Evolutionary conservation across 1,140 invertebrate genomes (phyloP).

Genomic region (Aricia agestis): DNA sequence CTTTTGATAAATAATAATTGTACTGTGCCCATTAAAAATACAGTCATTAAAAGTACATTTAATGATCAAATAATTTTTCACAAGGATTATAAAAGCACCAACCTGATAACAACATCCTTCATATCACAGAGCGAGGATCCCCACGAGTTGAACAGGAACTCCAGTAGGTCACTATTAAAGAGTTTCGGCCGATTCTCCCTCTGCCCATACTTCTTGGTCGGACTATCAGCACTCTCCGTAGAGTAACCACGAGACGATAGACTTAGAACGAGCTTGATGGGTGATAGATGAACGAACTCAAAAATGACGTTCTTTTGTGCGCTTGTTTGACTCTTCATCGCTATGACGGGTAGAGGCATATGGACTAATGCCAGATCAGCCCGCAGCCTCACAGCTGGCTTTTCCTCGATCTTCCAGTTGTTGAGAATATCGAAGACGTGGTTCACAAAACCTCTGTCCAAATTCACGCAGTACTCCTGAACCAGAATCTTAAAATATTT

Average conservation of each 20-base stretch:
- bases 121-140: conserved; percentile 80
- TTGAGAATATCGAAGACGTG: conserved; percentile 79
- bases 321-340: conserved; percentile 57
- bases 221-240: conserved; percentile 59
- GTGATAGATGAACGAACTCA: conserved; percentile 83
- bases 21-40: too few relatives aligned
- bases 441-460: conserved; percentile 85
- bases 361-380: conserved; percentile 78
- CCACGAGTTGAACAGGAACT: conserved; percentile 80
- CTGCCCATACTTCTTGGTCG: conserved; percentile 62
- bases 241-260: conserved; percentile 80
- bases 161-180: conserved; percentile 72
- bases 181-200: conserved; percentile 72
- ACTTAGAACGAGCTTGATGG: conserved; percentile 81
- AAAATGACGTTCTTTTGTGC: conserved; percentile 71
- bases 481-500: conserved; percentile 84
- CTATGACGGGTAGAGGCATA: conserved; percentile 74
- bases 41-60: too few relatives aligned
- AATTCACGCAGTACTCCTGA: conserved; percentile 84
- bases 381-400: conserved; percentile 73
- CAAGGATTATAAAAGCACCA: conserved; percentile 23
- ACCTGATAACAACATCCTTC: conserved; percentile 81
- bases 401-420: conserved; percentile 75
- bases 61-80: too few relatives aligned
- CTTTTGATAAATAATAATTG: too few relatives aligned